A percentile compares a stretch with the other conserved stretches of the same genome.
Conservation (phyloP, 53 echinoderm and acorn worm genomes). For the Paracentrotus lividus region DNA sequence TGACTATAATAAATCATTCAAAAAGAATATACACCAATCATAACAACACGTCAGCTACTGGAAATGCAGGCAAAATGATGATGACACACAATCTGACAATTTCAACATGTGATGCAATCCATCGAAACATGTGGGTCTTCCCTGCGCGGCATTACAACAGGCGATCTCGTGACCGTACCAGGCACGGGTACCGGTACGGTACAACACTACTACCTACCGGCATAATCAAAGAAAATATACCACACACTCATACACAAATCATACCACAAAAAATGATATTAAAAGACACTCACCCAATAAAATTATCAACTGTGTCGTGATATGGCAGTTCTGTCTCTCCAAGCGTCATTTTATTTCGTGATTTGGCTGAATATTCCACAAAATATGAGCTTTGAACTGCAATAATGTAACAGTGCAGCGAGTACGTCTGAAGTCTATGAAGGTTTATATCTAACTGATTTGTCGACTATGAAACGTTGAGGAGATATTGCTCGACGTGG, state of each 20-base stretch:
- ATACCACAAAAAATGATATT: not conserved
- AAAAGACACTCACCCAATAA: not conserved
- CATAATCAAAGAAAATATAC: not conserved
- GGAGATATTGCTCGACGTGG: not conserved
- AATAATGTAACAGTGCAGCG: not conserved
- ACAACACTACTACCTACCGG: not conserved
- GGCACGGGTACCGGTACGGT: not conserved
- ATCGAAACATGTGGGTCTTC: not conserved
- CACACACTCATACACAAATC: not conserved
- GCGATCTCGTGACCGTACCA: not conserved
- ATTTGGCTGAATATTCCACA: not conserved
- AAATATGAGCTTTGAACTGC: not conserved
- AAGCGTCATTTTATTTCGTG: constrained; percentile 8
- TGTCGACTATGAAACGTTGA: not conserved
- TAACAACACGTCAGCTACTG: not conserved
- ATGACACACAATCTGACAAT: too few relatives aligned
- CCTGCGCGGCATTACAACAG: not conserved
- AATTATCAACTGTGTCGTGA: not conserved
- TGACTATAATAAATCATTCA: too few relatives aligned
- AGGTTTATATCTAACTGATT: not conserved
- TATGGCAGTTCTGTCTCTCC: constrained; percentile 29
- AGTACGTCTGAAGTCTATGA: not conserved
- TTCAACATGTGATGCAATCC: constrained; percentile 24
- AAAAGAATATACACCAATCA: too few relatives aligned
- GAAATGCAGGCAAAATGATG: not conserved